Evolutionary conservation across 1,140 invertebrate genomes (phyloP).

Genomic region (Luehdorfia chinensis): DNA sequence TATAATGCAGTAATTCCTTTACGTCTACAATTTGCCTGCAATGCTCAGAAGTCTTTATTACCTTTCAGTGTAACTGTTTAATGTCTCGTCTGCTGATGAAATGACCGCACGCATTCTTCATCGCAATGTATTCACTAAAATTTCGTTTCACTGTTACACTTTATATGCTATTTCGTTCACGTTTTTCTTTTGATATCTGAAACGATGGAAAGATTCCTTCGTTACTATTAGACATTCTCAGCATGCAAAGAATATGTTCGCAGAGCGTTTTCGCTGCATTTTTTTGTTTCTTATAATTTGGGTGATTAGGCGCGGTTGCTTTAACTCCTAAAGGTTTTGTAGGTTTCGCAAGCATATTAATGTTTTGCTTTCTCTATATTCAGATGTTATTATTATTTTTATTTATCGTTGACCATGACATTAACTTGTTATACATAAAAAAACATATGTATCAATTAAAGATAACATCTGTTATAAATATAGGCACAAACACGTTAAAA

Average conservation of each 20-base stretch:
- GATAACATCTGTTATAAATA: too few species aligned
- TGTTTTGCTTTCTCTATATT: background rate
- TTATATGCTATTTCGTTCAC: slow-evolving; percentile 26
- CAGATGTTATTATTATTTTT: too few species aligned
- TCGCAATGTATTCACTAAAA: slow-evolving; percentile 40
- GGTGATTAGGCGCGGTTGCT: background rate
- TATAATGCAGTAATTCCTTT: background rate
- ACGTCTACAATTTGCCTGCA: slow-evolving; percentile 4
- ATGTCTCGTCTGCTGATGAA: slow-evolving; percentile 38
- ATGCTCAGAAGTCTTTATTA: slow-evolving; percentile 28
- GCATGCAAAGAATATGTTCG: slow-evolving; percentile 23
- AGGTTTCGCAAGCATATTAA: slow-evolving; percentile 8
- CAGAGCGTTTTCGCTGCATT: too few species aligned
- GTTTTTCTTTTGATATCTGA: slow-evolving; percentile 50
- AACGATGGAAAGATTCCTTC: slow-evolving; percentile 47
- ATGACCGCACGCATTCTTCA: slow-evolving; percentile 45
- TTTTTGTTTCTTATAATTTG: too few species aligned
- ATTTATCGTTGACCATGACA: too few species aligned
- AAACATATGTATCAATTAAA: too few species aligned
- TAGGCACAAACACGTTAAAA: too few species aligned
- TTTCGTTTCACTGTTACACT: slow-evolving; percentile 27
- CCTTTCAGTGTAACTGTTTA: slow-evolving; percentile 46
- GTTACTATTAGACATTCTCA: slow-evolving; percentile 29
- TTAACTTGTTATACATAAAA: too few species aligned
- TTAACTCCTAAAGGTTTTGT: background rate